A percentile compares a stretch with the other conserved stretches of the same genome.
Conservation (phyloP, 2,113 vertebrate genomes). For the Malurus cyaneus region DNA sequence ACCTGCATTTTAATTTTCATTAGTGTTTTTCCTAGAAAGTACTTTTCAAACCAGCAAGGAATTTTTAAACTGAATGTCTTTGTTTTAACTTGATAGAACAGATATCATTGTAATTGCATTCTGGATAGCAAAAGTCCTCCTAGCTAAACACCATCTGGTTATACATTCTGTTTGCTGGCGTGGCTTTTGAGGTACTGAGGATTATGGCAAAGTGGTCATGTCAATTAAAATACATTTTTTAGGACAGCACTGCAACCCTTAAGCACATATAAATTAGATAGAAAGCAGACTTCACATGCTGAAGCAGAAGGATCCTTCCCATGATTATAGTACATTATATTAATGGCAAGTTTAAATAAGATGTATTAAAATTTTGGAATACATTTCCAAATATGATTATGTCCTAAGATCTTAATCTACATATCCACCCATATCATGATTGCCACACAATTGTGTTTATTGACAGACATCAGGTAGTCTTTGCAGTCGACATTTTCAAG, state of each 20-base stretch:
- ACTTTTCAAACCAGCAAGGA: slow-evolving; percentile 43
- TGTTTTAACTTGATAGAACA: slow-evolving; percentile 65
- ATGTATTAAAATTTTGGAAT: background rate
- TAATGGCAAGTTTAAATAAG: slow-evolving; percentile 37
- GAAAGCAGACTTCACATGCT: background rate
- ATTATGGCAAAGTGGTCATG: slow-evolving; percentile 23
- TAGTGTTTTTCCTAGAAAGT: background rate
- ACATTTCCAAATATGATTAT: background rate
- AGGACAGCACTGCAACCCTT: background rate
- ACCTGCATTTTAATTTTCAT: slow-evolving; percentile 32
- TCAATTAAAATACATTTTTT: slow-evolving; percentile 37
- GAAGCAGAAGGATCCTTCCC: slow-evolving; percentile 3
- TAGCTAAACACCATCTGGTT: slow-evolving; percentile 61
- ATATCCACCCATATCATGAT: background rate
- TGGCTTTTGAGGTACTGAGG: slow-evolving; percentile 47
- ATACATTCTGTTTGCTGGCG: slow-evolving; percentile 55
- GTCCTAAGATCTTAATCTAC: background rate
- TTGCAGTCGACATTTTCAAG: background rate
- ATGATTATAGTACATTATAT: background rate
- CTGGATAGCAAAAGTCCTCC: slow-evolving; percentile 45
- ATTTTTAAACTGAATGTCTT: slow-evolving; percentile 55
- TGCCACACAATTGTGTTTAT: background rate
- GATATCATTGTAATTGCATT: background rate
- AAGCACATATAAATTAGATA: background rate
- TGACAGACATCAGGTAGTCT: background rate